Conservation (phyloP, 2,888 invertebrate species). For the Entomobrya multifasciata region DNA sequence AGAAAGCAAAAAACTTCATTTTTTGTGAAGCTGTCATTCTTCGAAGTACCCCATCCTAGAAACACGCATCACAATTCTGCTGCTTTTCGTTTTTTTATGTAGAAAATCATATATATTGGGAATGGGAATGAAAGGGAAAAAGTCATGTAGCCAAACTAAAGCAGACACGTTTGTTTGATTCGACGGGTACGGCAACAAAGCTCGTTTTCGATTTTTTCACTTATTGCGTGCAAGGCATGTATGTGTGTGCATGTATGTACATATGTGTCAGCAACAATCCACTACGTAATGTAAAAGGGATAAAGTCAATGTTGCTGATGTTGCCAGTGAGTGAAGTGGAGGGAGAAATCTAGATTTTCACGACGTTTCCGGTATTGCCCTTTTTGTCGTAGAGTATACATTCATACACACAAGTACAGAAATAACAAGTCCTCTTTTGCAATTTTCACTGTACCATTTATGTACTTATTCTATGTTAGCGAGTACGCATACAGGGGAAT, state of each 20-base stretch:
- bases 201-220: not conserved
- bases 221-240: not conserved
- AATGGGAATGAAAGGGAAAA: too few relatives aligned
- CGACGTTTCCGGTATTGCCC: not conserved
- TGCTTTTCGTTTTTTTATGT: not conserved
- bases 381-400: not conserved
- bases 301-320: not conserved
- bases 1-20: too few relatives aligned
- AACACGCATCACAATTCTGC: not conserved
- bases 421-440: too few relatives aligned
- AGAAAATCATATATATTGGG: too few relatives aligned
- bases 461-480: too few relatives aligned
- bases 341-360: not conserved
- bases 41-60: too few relatives aligned
- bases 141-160: too few relatives aligned
- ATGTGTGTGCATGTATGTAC: too few relatives aligned
- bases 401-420: not conserved
- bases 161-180: constrained; percentile 9
- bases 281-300: not conserved
- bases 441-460: too few relatives aligned
- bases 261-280: not conserved
- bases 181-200: not conserved
- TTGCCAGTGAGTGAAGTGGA: not conserved
- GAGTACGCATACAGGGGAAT: too few relatives aligned
- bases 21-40: too few relatives aligned